These are phyloP conservation scores for Natator depressus DNA, from an alignment of 2,113 vertebrate species.

Conservation along the genomic window DNA sequence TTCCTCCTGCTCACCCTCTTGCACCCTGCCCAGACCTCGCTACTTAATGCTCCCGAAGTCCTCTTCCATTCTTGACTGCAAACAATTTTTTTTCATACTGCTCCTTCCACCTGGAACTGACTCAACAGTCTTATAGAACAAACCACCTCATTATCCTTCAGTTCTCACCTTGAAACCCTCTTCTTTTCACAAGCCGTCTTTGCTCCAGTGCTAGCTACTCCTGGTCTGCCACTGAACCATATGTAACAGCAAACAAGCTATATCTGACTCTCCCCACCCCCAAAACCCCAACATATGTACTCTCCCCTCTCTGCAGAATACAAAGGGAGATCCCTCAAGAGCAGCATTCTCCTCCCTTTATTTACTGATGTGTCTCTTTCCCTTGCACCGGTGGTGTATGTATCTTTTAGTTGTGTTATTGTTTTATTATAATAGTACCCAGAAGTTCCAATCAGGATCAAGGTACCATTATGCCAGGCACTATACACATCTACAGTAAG, in stretches of 20 bases:
- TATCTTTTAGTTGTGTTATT: neutral
- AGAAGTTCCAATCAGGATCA: neutral
- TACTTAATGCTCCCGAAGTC: neutral
- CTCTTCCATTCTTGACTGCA: neutral
- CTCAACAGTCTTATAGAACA: neutral
- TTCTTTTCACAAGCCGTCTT: neutral
- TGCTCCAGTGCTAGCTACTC: neutral
- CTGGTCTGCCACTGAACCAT: neutral
- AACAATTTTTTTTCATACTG: neutral
- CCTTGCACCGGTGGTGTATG: neutral
- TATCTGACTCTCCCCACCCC: neutral
- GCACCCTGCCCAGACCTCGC: neutral
- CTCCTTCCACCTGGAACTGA: neutral
- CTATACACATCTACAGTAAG: accelerated
- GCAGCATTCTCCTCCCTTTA: neutral
- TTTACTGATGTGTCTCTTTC: neutral
- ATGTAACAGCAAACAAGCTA: neutral
- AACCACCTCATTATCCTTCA: neutral
- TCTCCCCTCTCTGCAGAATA: neutral
- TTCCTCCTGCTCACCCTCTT: neutral
- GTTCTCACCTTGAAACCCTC: neutral
- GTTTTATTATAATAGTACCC: neutral
- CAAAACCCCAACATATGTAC: neutral
- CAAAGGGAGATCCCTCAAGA: neutral
- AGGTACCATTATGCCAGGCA: neutral